These are phyloP conservation scores for Callosobruchus maculatus DNA, from an alignment of 2,888 invertebrate species.

Conservation along the genomic window DNA sequence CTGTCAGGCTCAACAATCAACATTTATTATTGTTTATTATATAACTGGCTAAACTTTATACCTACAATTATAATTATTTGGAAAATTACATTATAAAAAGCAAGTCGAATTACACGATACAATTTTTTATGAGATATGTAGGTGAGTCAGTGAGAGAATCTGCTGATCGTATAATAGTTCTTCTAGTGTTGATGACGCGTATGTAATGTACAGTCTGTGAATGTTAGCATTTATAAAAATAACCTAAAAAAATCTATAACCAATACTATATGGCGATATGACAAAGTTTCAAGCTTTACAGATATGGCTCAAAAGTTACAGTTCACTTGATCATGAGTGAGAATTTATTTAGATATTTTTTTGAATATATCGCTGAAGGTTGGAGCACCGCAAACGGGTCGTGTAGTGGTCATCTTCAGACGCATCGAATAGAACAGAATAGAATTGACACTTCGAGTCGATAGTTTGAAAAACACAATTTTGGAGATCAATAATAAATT, in stretches of 20 bases:
- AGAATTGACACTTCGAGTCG: too few relatives aligned
- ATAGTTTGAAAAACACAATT: too few relatives aligned
- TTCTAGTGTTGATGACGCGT: background rate
- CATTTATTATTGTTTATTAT: conserved; percentile 9
- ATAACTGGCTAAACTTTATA: background rate
- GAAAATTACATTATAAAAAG: background rate
- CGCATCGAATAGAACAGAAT: too few relatives aligned
- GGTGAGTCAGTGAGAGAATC: background rate
- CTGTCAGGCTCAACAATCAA: conserved; percentile 35
- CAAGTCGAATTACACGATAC: background rate
- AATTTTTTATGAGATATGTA: background rate
- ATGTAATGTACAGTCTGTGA: background rate
- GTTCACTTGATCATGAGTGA: too few relatives aligned
- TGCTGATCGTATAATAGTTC: background rate
- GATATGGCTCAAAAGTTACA: too few relatives aligned
- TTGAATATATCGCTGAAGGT: too few relatives aligned
- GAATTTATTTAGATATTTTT: too few relatives aligned
- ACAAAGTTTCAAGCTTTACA: background rate
- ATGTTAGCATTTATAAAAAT: background rate
- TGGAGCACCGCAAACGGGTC: too few relatives aligned
- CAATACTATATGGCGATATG: background rate
- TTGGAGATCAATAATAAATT: too few relatives aligned
- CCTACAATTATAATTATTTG: background rate
- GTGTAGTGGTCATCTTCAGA: too few relatives aligned
- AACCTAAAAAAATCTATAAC: background rate